Evolutionary conservation across 2,888 invertebrate genomes (phyloP).

Genomic region (Luffia ferchaultella): DNA sequence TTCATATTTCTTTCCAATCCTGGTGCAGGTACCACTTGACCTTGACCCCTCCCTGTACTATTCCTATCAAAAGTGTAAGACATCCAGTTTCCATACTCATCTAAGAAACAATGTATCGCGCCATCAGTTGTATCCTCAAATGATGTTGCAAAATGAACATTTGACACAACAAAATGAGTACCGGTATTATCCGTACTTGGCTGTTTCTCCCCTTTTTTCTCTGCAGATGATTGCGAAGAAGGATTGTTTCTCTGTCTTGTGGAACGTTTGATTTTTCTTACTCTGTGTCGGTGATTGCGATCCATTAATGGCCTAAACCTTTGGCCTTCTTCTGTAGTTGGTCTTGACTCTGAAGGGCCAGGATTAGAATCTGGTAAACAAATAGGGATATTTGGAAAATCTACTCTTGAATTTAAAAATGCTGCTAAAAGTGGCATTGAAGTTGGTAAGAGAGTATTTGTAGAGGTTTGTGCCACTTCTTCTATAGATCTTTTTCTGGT

Average conservation of each 20-base stretch:
- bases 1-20: constrained; percentile 38
- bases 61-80: constrained; percentile 83
- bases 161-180: constrained; percentile 35
- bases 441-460: constrained; percentile 70
- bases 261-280: constrained; percentile 64
- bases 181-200: constrained; percentile 30
- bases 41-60: constrained; percentile 61
- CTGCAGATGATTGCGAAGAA: constrained; percentile 22
- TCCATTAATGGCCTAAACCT: constrained; percentile 54
- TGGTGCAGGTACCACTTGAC: constrained; percentile 34
- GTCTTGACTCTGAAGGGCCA: constrained; percentile 27
- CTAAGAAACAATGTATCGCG: constrained; percentile 86
- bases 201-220: constrained; percentile 28
- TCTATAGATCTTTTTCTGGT: constrained; percentile 61
- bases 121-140: constrained; percentile 86
- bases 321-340: constrained; percentile 37
- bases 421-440: constrained; percentile 71
- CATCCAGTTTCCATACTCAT: constrained; percentile 75
- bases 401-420: constrained; percentile 68
- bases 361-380: constrained; percentile 40
- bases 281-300: constrained; percentile 55
- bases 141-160: constrained; percentile 76
- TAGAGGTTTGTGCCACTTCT: constrained; percentile 71
- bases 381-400: constrained; percentile 44
- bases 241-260: constrained; percentile 55